A percentile compares a stretch with the other conserved stretches of the same genome.
These are phyloP conservation scores for Agrypnus murinus DNA, from an alignment of 2,888 invertebrate species.

Conservation along the genomic window DNA sequence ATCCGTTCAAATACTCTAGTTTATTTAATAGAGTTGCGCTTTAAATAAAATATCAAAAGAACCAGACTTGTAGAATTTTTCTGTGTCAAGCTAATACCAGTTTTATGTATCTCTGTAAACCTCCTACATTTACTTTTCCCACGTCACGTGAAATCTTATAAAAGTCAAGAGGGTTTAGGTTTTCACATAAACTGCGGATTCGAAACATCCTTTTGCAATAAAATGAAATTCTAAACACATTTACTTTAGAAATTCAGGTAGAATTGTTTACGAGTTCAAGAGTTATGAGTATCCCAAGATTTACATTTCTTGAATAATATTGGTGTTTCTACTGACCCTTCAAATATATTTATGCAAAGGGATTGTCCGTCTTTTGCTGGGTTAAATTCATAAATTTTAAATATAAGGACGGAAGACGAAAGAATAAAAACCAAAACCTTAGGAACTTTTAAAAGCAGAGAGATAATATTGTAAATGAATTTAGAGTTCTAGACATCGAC, in stretches of 20 bases:
- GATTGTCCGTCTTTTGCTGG: too few relatives aligned
- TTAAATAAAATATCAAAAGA: too few relatives aligned
- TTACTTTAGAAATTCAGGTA: constrained; percentile 21
- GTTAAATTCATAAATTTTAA: too few relatives aligned
- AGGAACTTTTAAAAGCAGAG: too few relatives aligned
- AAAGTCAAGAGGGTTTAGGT: constrained; percentile 38
- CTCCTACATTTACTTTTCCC: constrained; percentile 35
- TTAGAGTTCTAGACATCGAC: constrained; percentile 12
- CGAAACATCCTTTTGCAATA: constrained; percentile 39
- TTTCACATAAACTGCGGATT: constrained; percentile 40
- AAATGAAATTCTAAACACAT: constrained; percentile 32
- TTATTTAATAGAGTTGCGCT: too few relatives aligned
- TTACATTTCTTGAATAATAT: constrained; percentile 8
- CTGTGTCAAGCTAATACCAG: constrained; percentile 15
- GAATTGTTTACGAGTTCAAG: constrained; percentile 15
- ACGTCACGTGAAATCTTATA: constrained; percentile 37
- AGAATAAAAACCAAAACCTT: too few relatives aligned
- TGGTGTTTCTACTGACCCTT: background rate
- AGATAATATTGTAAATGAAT: background rate
- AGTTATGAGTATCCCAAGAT: constrained; percentile 3
- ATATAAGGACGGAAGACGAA: too few relatives aligned
- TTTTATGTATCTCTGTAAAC: constrained; percentile 30
- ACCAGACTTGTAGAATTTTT: too few relatives aligned
- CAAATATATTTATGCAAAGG: too few relatives aligned
- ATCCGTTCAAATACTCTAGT: too few relatives aligned